phyloP scores from a whole-genome alignment of 2,888 invertebrate genomes.

The Polymixis lichenea region DNA sequence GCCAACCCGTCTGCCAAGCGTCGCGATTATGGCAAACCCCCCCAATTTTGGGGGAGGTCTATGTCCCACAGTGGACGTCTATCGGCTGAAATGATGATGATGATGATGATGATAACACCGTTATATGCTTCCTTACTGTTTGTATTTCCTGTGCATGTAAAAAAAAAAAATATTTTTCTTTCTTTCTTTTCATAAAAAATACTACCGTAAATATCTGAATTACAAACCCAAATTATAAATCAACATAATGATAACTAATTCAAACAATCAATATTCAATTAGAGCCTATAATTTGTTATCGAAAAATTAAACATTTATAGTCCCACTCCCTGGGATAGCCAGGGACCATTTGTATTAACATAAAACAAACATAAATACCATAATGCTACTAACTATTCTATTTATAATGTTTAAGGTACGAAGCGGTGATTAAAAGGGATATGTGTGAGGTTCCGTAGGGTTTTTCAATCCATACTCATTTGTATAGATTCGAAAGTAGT shows the following conservation, averaged over 20 bases:
- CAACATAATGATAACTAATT: slow-evolving; percentile 11
- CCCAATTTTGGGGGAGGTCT: fast-evolving
- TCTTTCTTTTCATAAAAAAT: not conserved
- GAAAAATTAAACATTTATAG: slow-evolving; percentile 23
- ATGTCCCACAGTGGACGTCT: too few relatives aligned
- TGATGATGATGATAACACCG: too few relatives aligned
- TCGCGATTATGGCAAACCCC: too few relatives aligned
- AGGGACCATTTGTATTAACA: slow-evolving; percentile 59
- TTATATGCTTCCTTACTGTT: too few relatives aligned
- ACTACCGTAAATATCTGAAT: not conserved
- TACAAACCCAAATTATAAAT: not conserved
- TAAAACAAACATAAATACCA: slow-evolving; percentile 75
- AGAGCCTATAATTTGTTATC: slow-evolving; percentile 54
- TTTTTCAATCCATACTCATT: not conserved
- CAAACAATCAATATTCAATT: slow-evolving; percentile 54
- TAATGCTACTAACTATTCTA: slow-evolving; percentile 60
- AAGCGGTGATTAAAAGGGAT: slow-evolving; percentile 33
- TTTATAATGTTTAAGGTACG: slow-evolving; percentile 44
- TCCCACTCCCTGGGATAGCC: slow-evolving; percentile 13
- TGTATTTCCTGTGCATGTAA: too few relatives aligned
- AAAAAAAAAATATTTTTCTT: too few relatives aligned
- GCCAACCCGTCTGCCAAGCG: too few relatives aligned
- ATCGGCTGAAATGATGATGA: too few relatives aligned
- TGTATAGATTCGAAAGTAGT: not conserved
- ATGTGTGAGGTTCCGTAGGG: slow-evolving; percentile 36